These are phyloP conservation scores for Vidua chalybeata DNA, from an alignment of 2,113 vertebrate species.

Conservation along the genomic window DNA sequence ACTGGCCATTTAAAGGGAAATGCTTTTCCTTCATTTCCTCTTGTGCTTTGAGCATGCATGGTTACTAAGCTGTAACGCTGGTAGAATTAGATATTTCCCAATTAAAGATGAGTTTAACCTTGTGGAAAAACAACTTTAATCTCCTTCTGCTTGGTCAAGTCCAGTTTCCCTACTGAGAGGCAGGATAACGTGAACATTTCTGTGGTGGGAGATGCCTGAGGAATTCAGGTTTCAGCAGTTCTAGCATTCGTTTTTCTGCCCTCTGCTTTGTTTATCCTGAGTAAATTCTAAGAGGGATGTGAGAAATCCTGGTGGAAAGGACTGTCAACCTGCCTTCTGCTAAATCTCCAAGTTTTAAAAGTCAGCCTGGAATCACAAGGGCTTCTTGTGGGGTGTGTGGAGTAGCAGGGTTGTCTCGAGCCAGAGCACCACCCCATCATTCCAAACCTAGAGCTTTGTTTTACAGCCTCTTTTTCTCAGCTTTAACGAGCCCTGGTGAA, in stretches of 20 bases:
- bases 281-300: neutral
- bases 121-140: neutral
- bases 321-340: neutral
- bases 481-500: neutral
- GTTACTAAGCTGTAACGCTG: neutral
- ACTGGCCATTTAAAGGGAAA: neutral
- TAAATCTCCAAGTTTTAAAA: neutral
- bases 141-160: neutral
- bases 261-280: neutral
- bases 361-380: neutral
- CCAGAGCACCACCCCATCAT: fast-evolving
- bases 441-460: neutral
- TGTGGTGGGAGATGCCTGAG: neutral
- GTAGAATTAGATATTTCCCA: neutral
- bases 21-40: neutral
- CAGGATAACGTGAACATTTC: neutral
- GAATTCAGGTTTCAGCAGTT: neutral
- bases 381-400: neutral
- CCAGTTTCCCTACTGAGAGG: neutral
- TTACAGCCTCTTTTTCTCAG: neutral
- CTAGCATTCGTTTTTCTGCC: neutral
- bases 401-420: neutral
- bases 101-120: neutral
- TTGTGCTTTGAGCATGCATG: neutral
- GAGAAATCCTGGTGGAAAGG: neutral